Evolutionary conservation across 2,888 invertebrate species (phyloP).

Genomic region (Ganaspis brasiliensis): DNA sequence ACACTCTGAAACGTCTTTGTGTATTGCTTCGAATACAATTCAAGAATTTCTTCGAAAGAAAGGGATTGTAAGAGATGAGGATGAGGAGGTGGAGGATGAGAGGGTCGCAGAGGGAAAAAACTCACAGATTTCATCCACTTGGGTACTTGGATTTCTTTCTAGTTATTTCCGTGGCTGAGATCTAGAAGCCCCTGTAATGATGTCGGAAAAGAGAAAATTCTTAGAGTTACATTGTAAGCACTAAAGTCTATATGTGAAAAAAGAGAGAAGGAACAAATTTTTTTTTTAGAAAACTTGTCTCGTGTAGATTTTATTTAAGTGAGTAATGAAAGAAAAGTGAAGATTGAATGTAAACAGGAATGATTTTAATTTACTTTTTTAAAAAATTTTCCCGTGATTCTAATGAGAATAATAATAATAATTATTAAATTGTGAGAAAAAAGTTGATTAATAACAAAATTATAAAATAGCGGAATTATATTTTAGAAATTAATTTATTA

Average conservation of each 20-base stretch:
- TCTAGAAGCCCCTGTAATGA: constrained; percentile 15
- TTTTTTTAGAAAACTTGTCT: too few relatives aligned
- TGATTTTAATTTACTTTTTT: too few relatives aligned
- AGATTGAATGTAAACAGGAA: too few relatives aligned
- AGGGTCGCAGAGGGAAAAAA: background rate
- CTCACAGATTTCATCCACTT: constrained; percentile 18
- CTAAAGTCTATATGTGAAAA: background rate
- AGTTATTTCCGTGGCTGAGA: constrained; percentile 12
- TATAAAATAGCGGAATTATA: too few relatives aligned
- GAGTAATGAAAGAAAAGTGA: too few relatives aligned
- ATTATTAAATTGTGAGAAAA: too few relatives aligned
- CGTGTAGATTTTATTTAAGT: too few relatives aligned
- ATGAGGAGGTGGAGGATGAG: background rate
- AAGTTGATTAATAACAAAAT: too few relatives aligned
- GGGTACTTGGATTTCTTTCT: constrained; percentile 12
- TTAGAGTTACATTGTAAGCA: constrained; percentile 13
- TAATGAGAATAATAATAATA: too few relatives aligned
- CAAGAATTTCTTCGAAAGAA: constrained; percentile 15
- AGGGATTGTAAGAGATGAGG: constrained; percentile 34
- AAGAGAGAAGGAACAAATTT: constrained; percentile 15
- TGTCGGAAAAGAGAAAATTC: background rate
- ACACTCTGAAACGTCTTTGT: constrained; percentile 20
- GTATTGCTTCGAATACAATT: constrained; percentile 15
- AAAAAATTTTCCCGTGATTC: too few relatives aligned
- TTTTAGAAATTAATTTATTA: too few relatives aligned